phyloP scores from a whole-genome alignment of 2,113 vertebrate genomes.

The human region DNA sequence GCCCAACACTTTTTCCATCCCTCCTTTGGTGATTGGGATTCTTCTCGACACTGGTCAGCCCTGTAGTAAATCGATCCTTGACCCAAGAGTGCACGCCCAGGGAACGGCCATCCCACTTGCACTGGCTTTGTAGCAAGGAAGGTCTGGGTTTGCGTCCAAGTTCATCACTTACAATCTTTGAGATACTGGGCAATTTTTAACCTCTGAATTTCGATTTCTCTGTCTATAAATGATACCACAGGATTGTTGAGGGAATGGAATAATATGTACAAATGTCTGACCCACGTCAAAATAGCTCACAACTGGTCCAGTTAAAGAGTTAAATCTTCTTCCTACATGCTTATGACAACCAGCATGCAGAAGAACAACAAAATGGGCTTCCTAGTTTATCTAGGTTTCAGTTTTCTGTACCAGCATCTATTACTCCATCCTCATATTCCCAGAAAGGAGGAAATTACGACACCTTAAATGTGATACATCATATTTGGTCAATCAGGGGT shows the following conservation, averaged over 20 bases:
- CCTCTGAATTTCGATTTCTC: not conserved
- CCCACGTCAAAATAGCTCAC: rapidly evolving
- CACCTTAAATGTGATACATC: not conserved
- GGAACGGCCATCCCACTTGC: not conserved
- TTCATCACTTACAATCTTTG: not conserved
- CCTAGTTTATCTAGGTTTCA: not conserved
- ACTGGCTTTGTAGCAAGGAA: not conserved
- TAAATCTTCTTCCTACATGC: not conserved
- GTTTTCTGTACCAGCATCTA: not conserved
- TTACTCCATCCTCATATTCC: not conserved
- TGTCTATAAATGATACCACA: not conserved
- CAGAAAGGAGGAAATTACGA: slow-evolving; percentile 17
- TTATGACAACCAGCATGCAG: not conserved
- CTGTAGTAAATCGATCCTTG: rapidly evolving
- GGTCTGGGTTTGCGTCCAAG: not conserved
- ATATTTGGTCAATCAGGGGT: slow-evolving; percentile 27
- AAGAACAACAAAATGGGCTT: not conserved
- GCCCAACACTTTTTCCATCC: rapidly evolving
- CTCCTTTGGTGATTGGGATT: rapidly evolving
- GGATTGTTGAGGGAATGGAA: not conserved
- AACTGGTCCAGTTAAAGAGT: not conserved
- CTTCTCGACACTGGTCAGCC: too few species aligned
- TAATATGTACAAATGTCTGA: not conserved
- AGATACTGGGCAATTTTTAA: rapidly evolving
- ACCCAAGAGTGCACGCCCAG: too few species aligned